Base-by-base conservation (phyloP, 1,140 invertebrate species). In the Andricus grossulariae region DNA sequence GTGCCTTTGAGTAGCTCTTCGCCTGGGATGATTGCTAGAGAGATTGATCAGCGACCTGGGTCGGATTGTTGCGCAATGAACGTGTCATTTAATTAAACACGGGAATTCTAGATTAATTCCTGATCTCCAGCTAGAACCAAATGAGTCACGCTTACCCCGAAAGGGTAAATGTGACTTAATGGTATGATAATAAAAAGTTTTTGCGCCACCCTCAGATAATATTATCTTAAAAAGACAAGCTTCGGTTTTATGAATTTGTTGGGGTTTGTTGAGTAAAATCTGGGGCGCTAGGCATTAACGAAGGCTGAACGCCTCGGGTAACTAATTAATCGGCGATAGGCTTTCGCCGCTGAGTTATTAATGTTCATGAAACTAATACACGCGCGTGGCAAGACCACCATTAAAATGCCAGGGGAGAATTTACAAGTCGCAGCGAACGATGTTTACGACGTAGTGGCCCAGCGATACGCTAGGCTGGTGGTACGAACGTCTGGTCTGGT, bases 391-490 rank as follows among this genome's bases (percentile, higher is more conserved):
- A 79, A 74, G 78, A 85, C 82, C 84, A 84, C 88, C 89, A 88
- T 91, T 91, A 91, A 91, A 89, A 90, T 87, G 89, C 89, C 89
- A 90, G 79, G 85, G 84, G 85, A 86, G 88, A 89, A 91, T 90
- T 91, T 91, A 90, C 90, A 90, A 91, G 90, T 91, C 83, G 87
- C 87, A 83, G 80, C 76, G 77, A 45, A 79, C 78, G 84, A 88
- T 88, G 88, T 91, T 91, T 91, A 90, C 89, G 90, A 90, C 83
- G 82, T 82, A 76, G 81, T 81, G 87, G 76, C 83, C 76, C 80
- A 84, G 78, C 80, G 86, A 87, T 87, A 86, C 83, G 82, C 84
- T 79, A 81, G 77, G 71, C 80, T 77, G 80, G 81, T 82, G 82
- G 85, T 78, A 79, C 80, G 84, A 85, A 83, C 85, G 80, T 85